A percentile compares a stretch with the other conserved stretches of the same genome.
These are phyloP conservation scores for Caenorhabditis afra DNA, from an alignment of 2,888 invertebrate species.

Conservation along the genomic window DNA sequence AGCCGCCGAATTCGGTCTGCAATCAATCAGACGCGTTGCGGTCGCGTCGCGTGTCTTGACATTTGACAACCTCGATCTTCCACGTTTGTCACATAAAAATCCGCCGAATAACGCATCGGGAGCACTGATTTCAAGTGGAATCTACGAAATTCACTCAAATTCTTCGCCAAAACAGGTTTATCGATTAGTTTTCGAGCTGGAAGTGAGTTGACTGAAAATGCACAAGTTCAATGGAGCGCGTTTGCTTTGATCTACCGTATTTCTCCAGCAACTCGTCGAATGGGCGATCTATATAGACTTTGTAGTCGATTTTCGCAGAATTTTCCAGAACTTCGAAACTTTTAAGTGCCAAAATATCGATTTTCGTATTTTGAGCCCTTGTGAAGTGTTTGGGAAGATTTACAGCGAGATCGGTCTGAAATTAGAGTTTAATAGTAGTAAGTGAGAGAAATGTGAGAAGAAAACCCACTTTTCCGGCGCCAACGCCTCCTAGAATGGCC, in stretches of 20 bases:
- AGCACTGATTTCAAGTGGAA: conserved; percentile 27
- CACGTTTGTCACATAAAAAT: conserved; percentile 26
- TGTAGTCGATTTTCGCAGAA: not conserved
- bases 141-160: conserved; percentile 34
- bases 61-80: conserved; percentile 31
- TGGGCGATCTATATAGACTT: conserved; percentile 36
- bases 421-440: not conserved
- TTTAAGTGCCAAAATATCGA: not conserved
- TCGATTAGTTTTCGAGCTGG: not conserved
- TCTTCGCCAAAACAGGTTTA: conserved; percentile 14
- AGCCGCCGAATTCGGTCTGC: conserved; percentile 19
- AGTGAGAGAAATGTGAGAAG: conserved; percentile 1
- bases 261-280: conserved; percentile 34
- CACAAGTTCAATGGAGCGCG: conserved; percentile 1
- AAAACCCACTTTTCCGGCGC: conserved; percentile 41
- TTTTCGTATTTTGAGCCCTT: conserved; percentile 3
- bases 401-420: conserved; percentile 38
- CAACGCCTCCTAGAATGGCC: conserved; percentile 45
- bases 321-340: not conserved
- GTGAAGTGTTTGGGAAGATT: conserved; percentile 20
- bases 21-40: conserved; percentile 4
- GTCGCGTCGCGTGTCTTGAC: not conserved
- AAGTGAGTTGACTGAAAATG: conserved; percentile 24
- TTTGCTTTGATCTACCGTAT: conserved; percentile 17
- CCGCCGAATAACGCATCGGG: conserved; percentile 4